Base-by-base conservation (phyloP, 2,888 invertebrate species). In the Clostera curtula region DNA sequence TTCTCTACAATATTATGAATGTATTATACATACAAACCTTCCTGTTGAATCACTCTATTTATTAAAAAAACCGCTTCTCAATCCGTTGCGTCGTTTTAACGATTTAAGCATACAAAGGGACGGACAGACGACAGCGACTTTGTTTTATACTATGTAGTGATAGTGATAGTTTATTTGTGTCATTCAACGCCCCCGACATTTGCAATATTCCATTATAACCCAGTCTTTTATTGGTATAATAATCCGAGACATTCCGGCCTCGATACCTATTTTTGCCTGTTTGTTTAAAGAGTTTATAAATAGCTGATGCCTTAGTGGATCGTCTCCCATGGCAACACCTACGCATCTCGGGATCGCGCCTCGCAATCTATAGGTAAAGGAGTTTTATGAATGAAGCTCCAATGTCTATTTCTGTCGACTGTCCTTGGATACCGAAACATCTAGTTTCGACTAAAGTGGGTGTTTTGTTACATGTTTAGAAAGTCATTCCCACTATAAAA, bases 281-380 rank as follows among this genome's bases (percentile, higher is more conserved):
- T 12, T 45, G 44, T 51, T 48, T 43, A 45, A 45, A 10, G 20
- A 4, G 13, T 21, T 49, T 56, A 61, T 55, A 61, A 65, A 65
- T 57, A 57, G 54, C 33, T 34, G 39, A 38, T 42, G 31, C 36
- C 43, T 44, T 39, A 41, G 30, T 35, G 41, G 44, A 40, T 43
- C 49, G 59, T 62, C 54, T 49, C 56, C 59, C 44, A 48, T 51
- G 37, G 55, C 53, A 51, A 62, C 65, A 47, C 75, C 75, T 55
- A 71, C 72, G 59, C 58, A 47, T 61, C 55, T 37, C 37, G 39
- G 44, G 44, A 36, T 40, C 40, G 51, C 39, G 43, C 45, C 41
- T 43, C 46, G 36, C 25, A 38, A 33, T 28, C 35, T 42, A 38
- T 39, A 46, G 34, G 30, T 43, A 43, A 32, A 36, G 32, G 26